Evolutionary conservation across 2,113 vertebrate genomes (phyloP).

Genomic region (Chascanopsetta lugubris): DNA sequence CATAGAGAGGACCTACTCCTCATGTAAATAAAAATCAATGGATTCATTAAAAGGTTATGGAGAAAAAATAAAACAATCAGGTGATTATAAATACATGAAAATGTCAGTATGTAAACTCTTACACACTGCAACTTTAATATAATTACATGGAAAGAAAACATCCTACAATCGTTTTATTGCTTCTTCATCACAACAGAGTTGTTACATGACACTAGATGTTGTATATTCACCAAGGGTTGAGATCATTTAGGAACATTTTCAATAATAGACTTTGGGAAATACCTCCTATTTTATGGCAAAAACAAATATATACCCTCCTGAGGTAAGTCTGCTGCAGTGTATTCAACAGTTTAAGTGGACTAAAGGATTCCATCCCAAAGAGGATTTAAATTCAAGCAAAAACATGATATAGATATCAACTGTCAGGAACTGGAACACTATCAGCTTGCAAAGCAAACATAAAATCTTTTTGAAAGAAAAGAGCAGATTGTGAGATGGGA

Average conservation of each 20-base stretch:
- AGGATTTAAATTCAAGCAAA: conserved; percentile 4
- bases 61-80: too few relatives aligned
- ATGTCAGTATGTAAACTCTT: too few relatives aligned
- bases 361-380: neutral
- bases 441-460: conserved; percentile 44
- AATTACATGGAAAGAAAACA: too few relatives aligned
- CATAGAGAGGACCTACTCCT: too few relatives aligned
- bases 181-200: too few relatives aligned
- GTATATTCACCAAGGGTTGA: neutral
- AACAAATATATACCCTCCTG: neutral
- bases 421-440: conserved; percentile 1
- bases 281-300: neutral
- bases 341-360: neutral
- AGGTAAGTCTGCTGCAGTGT: neutral
- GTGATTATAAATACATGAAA: neutral
- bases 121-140: too few relatives aligned
- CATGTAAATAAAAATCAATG: too few relatives aligned
- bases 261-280: neutral
- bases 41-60: too few relatives aligned
- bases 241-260: neutral
- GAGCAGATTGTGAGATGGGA: conserved; percentile 41
- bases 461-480: conserved; percentile 49
- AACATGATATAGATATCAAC: neutral
- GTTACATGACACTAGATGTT: too few relatives aligned
- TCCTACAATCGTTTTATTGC: too few relatives aligned